These are phyloP conservation scores for Helobdella robusta DNA, from an alignment of 2,888 invertebrate genomes.

Conservation along the genomic window DNA sequence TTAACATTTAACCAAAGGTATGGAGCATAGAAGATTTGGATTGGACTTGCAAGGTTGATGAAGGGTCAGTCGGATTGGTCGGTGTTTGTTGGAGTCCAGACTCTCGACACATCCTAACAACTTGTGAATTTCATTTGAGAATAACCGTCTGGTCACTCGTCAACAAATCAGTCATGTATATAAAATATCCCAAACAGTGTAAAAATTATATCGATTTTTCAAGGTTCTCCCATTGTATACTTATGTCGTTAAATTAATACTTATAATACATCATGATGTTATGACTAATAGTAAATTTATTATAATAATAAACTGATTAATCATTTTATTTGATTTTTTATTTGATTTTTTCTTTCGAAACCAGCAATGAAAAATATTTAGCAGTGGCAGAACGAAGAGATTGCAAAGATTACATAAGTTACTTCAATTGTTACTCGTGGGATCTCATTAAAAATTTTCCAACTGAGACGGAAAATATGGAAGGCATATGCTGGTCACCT, in stretches of 20 bases:
- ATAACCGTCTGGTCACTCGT: conserved; percentile 52
- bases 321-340: background rate
- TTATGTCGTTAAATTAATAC: background rate
- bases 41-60: conserved; percentile 55
- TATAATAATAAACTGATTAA: too few species aligned
- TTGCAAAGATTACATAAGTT: conserved; percentile 49
- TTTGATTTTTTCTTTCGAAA: too few species aligned
- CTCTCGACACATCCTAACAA: conserved; percentile 53
- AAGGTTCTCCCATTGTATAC: background rate
- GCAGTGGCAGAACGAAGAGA: conserved; percentile 50
- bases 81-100: conserved; percentile 54
- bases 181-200: conserved; percentile 49
- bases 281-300: too few species aligned
- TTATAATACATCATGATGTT: too few species aligned
- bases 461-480: conserved; percentile 48
- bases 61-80: conserved; percentile 54
- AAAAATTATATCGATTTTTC: conserved; percentile 28
- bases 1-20: conserved; percentile 42
- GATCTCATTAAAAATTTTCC: conserved; percentile 50
- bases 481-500: conserved; percentile 50
- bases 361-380: conserved; percentile 46
- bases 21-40: conserved; percentile 53
- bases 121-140: conserved; percentile 52
- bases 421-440: conserved; percentile 48
- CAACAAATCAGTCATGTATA: conserved; percentile 50